Evolutionary conservation across 2,113 vertebrate genomes (phyloP).

Genomic region (Alosa alosa): DNA sequence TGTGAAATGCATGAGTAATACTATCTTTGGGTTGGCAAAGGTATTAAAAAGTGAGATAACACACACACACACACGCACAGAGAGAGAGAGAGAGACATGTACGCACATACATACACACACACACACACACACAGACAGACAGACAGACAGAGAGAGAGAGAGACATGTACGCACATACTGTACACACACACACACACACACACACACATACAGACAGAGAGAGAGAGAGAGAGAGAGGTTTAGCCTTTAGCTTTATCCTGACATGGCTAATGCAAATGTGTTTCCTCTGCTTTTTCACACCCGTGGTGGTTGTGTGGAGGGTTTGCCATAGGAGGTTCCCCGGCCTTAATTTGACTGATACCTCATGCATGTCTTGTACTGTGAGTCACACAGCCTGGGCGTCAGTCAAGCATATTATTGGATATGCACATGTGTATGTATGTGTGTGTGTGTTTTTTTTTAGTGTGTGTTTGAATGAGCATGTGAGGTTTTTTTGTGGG

Average conservation of each 20-base stretch:
- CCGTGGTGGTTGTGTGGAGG: neutral
- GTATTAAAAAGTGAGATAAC: neutral
- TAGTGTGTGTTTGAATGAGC: neutral
- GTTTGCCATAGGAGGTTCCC: neutral
- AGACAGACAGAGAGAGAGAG: neutral
- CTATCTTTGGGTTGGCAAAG: neutral
- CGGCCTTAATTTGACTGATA: neutral
- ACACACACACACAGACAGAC: neutral
- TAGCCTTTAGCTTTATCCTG: neutral
- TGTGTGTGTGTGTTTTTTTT: neutral
- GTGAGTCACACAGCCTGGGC: neutral
- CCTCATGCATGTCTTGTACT: neutral
- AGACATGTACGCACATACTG: no score
- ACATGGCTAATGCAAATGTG: neutral
- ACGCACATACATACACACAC: neutral
- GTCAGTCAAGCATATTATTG: neutral
- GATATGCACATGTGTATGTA: neutral
- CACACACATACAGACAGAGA: neutral
- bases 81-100: no score
- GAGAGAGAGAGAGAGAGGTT: no score
- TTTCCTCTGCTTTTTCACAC: neutral
- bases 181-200: neutral
- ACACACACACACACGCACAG: neutral
- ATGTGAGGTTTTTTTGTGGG: no score
- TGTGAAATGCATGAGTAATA: neutral